Evolutionary conservation across 2,797 vertebrate genomes (phyloP).

Genomic region (Linurgus olivaceus): DNA sequence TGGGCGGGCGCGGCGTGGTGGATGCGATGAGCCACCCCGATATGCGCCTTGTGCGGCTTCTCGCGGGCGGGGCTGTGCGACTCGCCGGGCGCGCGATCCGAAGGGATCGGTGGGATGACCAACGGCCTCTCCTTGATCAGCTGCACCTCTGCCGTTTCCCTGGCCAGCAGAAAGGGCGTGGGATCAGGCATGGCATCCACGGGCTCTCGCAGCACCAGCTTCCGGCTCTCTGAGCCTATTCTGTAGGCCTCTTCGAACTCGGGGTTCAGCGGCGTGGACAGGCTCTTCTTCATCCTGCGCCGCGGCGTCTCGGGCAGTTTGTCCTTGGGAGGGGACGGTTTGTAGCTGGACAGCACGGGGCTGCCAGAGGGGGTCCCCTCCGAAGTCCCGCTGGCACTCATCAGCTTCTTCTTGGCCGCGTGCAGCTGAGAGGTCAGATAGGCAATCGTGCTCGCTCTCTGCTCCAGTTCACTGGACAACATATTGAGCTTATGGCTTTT

Average conservation of each 20-base stretch:
- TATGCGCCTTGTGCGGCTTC: conserved; percentile 84
- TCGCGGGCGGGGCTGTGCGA: conserved; percentile 84
- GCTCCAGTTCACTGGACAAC: conserved; percentile 93
- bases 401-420: conserved; percentile 90
- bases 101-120: conserved; percentile 90
- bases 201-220: conserved; percentile 86
- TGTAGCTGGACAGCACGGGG: conserved; percentile 82
- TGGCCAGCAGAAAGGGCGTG: conserved; percentile 90
- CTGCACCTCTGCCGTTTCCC: conserved; percentile 86
- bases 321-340: conserved; percentile 89
- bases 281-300: conserved; percentile 96
- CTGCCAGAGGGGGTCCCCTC: conserved; percentile 86
- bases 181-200: conserved; percentile 97
- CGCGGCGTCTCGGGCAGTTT: conserved; percentile 92
- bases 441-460: conserved; percentile 92
- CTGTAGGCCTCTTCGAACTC: conserved; percentile 94
- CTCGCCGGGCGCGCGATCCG: conserved; percentile 76
- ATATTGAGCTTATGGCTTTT: conserved; percentile 94
- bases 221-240: conserved; percentile 85
- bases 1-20: conserved; percentile 74
- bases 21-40: conserved; percentile 94
- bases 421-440: conserved; percentile 96
- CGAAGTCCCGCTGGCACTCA: conserved; percentile 80
- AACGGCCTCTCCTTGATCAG: conserved; percentile 86
- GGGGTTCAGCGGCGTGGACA: conserved; percentile 93